Evolutionary conservation across 2,888 invertebrate genomes (phyloP).

Genomic region (Oxystoma pomonae): DNA sequence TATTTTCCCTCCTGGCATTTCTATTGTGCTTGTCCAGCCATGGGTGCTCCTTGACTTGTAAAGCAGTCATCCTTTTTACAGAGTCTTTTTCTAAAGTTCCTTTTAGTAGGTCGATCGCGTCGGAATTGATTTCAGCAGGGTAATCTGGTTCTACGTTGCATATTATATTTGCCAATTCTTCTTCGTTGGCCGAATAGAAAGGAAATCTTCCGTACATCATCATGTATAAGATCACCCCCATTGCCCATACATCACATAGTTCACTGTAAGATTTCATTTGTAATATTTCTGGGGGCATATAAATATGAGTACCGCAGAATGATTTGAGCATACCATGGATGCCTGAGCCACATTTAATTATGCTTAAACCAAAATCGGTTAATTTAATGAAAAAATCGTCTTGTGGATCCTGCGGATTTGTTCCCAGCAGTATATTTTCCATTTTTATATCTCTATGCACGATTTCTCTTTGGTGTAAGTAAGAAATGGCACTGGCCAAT

Average conservation of each 20-base stretch:
- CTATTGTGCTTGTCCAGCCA: constrained; percentile 41
- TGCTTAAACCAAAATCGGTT: constrained; percentile 56
- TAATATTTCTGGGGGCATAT: constrained; percentile 59
- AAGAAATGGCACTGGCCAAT: constrained; percentile 44
- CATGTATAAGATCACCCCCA: constrained; percentile 54
- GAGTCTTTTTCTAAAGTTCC: constrained; percentile 52
- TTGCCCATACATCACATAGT: constrained; percentile 57
- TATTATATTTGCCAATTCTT: constrained; percentile 39
- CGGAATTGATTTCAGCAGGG: constrained; percentile 25
- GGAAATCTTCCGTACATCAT: constrained; percentile 46
- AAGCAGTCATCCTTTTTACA: constrained; percentile 51
- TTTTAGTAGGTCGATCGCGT: constrained; percentile 47
- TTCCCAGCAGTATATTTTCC: constrained; percentile 50
- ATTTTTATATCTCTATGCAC: constrained; percentile 51
- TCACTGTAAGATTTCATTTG: constrained; percentile 53
- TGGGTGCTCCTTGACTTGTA: constrained; percentile 50
- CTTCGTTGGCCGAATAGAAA: constrained; percentile 39
- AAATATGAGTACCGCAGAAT: constrained; percentile 54
- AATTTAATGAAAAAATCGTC: constrained; percentile 53
- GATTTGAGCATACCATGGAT: constrained; percentile 53
- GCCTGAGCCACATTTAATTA: constrained; percentile 48
- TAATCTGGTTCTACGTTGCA: constrained; percentile 38
- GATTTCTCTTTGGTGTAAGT: constrained; percentile 50
- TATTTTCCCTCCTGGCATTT: constrained; percentile 36
- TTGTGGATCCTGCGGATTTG: constrained; percentile 47